Evolutionary conservation across 2,888 invertebrate species (phyloP), one percentile per base, ranked within the genome.

Genomic region (Cryptocheilus praepositus): DNA sequence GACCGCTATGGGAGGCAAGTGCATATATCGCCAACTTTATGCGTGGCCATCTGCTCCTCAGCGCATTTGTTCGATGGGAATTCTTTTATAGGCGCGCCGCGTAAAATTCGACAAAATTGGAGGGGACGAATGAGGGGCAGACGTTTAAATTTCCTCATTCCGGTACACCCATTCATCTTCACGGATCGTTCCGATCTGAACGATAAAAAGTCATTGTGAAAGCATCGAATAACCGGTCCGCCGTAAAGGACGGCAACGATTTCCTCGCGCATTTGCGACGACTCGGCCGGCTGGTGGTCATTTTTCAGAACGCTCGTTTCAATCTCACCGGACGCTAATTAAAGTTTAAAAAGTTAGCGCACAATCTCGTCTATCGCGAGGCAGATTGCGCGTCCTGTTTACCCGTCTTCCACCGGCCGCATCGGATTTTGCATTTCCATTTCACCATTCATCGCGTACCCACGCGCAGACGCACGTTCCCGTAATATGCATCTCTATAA

Each of bases 61-160:
- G 36, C 13, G 36, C 11, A 36, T 36, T 36, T 36, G 36, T 49
- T 51, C 19, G 60, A 56, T 56, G 45, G 61, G 65, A 65, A 65
- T 62, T 61, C 62, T 59, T 61, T 69, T 67, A 67, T 67, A 59
- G 63, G 56, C 46, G 52, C 63, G 62, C 52, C 44, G 63, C 21
- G 49, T n/a, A 58, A 58, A 58, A 58, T 58, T 58, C 45, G 45
- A 58, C 25, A 25, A 45, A 58, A 58, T 45, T 58, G 22, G 46
- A 22, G 19, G 21, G 46, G 58, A 2, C 8, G 36, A 7, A 11
- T 11, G 36, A 11, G 36, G 1, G 36, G 13, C 13, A 7, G 36
- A 36, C 36, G 8, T 36, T 36, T 36, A 7, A 36, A 36, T 36
- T 36, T 36, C 36, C 36, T 36, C 36, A 36, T 36, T 36, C 36